Base-by-base conservation (phyloP, 64 coral and sea anemone genomes). In the Porites lutea region DNA sequence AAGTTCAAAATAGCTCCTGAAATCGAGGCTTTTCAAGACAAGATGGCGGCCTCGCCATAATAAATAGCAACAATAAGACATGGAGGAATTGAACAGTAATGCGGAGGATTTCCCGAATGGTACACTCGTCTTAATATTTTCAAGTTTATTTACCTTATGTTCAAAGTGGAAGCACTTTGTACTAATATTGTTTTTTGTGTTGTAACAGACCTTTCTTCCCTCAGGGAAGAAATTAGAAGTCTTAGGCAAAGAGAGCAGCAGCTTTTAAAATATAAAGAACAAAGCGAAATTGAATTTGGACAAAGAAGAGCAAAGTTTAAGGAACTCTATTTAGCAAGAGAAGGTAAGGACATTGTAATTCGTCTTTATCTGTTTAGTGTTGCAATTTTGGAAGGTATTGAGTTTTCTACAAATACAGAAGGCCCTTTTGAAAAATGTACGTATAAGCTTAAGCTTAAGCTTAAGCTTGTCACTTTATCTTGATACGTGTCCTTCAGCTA, bases 221-320 rank as follows among this genome's bases (percentile, higher is more conserved):
- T 99, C 52, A 88, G 71, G 75, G 64, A 88, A 19, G 91, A 85
- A 13, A 69, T 99, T 57, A 18, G 82, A 71, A 72, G 89, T 46
- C 69, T 96, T 4, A 79, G 77, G 22, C 72, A 58, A 27, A 89
- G 74, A 74, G 92, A 99, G 74, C 64, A 92, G 16, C 81, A 94
- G 55, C 94, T 96, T 13, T 43, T 83, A 43, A 16, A 78, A 79
- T 80, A 78, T 44, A 96, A 94, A 67, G 73, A 96, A 86, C 59
- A 87, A 59, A 88, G 76, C 22, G 97, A 99, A 71, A 93, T 92
- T 94, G 97, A 99, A 62, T 99, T 99, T 72, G 97, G 97, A 3
- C 95, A 94, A 57, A 96, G 93, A 44, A 88, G 97, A 91, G 97
- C 97, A 15, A 79, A 94, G 53, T 93, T 99, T 92, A 96, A 93